Base-by-base conservation (phyloP, 2,113 vertebrate genomes). In the Pelobates fuscus region DNA sequence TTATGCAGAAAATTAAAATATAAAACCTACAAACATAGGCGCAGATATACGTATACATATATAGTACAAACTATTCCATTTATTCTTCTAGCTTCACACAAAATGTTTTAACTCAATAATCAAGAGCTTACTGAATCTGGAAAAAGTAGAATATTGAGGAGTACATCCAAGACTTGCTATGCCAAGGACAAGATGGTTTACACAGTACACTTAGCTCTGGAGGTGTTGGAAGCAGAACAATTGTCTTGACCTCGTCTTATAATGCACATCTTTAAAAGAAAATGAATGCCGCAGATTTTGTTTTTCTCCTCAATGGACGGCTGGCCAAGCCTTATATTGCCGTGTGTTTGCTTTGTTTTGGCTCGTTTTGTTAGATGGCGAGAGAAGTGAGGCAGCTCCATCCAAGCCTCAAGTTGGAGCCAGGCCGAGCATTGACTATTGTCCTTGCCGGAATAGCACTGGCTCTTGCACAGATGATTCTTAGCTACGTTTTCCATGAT, bases 131-230 rank as follows among this genome's bases (percentile, higher is more conserved):
- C 30, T 76, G 60, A 26, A 26, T 46, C 12, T 14, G 20, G 64
- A 25, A 75, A 37, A 59, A 63, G 71, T 66, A 52, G 62, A 75
- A 75, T 30, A 67, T n/a, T n/a, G n/a, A n/a, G 32, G 25, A 49
- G 64, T 59, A 46, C 64, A 24, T 59, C 71, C 71, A 67, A 49
- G 24, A 10, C 23, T 58, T 23, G 0, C 7, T 8, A 30, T 10
- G 65, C 73, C 73, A 77, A 68, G 73, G 44, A 68, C 73, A 77
- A 68, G 73, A 77, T 77, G 73, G 73, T 55, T 12, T 32, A 30
- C 54, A 23, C 24, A 25, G 41, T 14, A 10, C 52, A 1, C 11
- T 1, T 8, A 32, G 37, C 72, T 46, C 63, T 67, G 3, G 52
- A 76, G 57, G 57, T 67, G 37, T 21, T 76, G 73, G 65, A 76